Evolutionary conservation across 2,113 vertebrate species (phyloP).

Genomic region (Ciconia stormi): DNA sequence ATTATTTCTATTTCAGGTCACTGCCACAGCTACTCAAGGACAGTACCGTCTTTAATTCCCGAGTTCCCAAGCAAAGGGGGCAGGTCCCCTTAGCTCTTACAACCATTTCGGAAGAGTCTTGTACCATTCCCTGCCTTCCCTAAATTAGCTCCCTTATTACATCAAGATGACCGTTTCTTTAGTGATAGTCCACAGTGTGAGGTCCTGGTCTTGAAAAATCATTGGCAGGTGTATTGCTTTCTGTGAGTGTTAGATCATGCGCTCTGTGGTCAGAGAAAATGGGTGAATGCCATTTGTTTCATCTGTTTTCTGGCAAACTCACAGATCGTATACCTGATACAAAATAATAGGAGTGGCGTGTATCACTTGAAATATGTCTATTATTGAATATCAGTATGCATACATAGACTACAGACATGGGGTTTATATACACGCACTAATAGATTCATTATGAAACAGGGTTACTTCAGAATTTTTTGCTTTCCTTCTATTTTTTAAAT

Average conservation of each 20-base stretch:
- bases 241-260: neutral
- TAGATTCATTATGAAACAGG: neutral
- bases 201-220: neutral
- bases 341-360: neutral
- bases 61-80: neutral
- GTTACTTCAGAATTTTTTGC: neutral
- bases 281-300: neutral
- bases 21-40: conserved; percentile 52
- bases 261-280: neutral
- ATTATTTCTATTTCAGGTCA: conserved; percentile 53
- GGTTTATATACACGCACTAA: neutral
- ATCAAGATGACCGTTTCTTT: neutral
- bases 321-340: accelerated
- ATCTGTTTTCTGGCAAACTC: neutral
- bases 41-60: neutral
- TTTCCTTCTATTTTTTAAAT: neutral
- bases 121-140: neutral
- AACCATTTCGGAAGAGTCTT: neutral
- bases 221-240: neutral
- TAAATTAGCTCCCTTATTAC: neutral
- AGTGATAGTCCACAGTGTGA: neutral
- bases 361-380: neutral
- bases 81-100: neutral
- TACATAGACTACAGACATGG: neutral
- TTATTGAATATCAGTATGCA: neutral